These are phyloP conservation scores for Bombus balteatus DNA, from an alignment of 1,140 invertebrate genomes.

Conservation along the genomic window DNA sequence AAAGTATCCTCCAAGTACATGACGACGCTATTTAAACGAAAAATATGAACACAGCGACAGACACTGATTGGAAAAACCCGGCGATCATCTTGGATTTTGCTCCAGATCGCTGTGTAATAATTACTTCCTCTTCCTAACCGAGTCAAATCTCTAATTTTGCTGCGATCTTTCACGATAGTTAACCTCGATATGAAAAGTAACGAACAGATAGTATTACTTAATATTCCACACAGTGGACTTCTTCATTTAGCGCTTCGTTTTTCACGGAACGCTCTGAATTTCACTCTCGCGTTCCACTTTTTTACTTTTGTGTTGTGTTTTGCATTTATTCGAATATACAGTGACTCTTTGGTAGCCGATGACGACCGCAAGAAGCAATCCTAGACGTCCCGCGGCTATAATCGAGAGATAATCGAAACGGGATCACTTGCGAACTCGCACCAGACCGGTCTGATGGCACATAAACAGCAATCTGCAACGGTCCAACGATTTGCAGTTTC, in stretches of 20 bases:
- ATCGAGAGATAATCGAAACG: constrained; percentile 19
- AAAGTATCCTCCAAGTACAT: neutral
- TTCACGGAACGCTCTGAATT: constrained; percentile 14
- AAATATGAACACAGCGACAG: neutral
- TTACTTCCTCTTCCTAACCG: neutral
- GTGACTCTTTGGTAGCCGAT: neutral
- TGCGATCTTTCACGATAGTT: neutral
- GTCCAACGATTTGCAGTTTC: constrained; percentile 1
- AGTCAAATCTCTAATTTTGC: neutral
- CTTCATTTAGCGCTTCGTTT: neutral
- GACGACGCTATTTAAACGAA: neutral
- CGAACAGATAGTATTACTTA: neutral
- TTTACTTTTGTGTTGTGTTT: neutral
- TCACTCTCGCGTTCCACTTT: constrained; percentile 37
- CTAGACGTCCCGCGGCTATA: neutral
- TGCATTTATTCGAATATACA: neutral
- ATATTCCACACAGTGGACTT: neutral
- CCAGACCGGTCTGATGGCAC: constrained; percentile 9
- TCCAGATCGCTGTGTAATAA: neutral
- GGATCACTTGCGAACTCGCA: constrained; percentile 29
- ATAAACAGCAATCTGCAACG: constrained; percentile 13
- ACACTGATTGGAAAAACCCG: neutral
- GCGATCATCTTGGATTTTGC: neutral
- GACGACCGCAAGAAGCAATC: neutral
- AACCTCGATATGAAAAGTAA: constrained; percentile 30